A percentile compares a stretch with the other conserved stretches of the same genome.
phyloP scores from a whole-genome alignment of 2,888 invertebrate genomes.

The Eilema depressum region DNA sequence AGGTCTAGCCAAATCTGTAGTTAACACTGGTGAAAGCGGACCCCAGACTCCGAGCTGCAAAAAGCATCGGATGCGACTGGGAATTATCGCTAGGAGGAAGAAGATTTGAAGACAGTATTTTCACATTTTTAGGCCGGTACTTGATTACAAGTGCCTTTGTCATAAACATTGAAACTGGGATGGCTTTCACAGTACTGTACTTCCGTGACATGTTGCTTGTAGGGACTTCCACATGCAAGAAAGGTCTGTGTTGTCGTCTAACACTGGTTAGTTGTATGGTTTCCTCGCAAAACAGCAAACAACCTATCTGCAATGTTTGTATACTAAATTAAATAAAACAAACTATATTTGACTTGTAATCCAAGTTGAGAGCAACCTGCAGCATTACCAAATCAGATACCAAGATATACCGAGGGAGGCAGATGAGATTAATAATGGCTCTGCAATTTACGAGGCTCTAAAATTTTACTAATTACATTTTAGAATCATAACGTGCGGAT shows the following conservation, averaged over 20 bases:
- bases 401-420: neutral
- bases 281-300: neutral
- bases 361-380: neutral
- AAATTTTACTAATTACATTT: neutral
- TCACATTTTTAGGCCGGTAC: too few relatives aligned
- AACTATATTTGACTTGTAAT: neutral
- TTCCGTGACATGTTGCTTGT: neutral
- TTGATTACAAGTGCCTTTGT: too few relatives aligned
- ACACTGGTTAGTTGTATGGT: neutral
- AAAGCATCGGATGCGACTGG: too few relatives aligned
- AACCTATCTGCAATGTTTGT: neutral
- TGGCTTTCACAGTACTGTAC: neutral
- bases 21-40: too few relatives aligned
- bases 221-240: neutral
- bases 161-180: too few relatives aligned
- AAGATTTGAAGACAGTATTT: too few relatives aligned
- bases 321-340: neutral
- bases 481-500: too few relatives aligned
- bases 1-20: too few relatives aligned
- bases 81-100: too few relatives aligned
- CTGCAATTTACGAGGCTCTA: neutral
- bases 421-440: neutral
- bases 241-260: too few relatives aligned
- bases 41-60: too few relatives aligned
- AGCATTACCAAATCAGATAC: neutral